Conservation (phyloP, 2,888 invertebrate genomes). For the Meganola albula region DNA sequence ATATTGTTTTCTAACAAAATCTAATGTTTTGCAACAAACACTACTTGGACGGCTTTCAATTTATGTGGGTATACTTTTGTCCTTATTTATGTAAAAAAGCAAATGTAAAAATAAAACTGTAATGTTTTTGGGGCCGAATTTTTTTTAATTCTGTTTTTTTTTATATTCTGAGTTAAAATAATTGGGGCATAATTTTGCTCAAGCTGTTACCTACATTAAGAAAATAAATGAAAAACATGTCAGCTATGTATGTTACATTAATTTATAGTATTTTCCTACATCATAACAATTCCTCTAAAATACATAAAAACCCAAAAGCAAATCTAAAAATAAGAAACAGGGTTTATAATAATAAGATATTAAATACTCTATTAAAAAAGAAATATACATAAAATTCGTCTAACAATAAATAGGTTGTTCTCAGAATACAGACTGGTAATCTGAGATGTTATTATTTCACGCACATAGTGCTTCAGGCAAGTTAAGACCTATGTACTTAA, state of each 20-base stretch:
- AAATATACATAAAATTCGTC: constrained; percentile 19
- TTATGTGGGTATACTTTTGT: constrained; percentile 55
- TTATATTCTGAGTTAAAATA: too few relatives aligned
- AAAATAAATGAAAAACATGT: constrained; percentile 12
- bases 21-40: constrained; percentile 47
- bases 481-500: constrained; percentile 11
- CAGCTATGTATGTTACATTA: constrained; percentile 19
- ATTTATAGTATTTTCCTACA: constrained; percentile 27
- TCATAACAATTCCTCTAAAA: constrained; percentile 22
- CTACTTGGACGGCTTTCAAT: constrained; percentile 64
- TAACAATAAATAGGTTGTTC: too few relatives aligned
- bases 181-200: constrained; percentile 14
- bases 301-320: constrained; percentile 15
- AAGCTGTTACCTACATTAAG: constrained; percentile 20
- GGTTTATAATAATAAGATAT: too few relatives aligned
- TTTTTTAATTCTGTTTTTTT: too few relatives aligned
- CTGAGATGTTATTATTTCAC: too few relatives aligned
- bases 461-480: too few relatives aligned
- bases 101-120: constrained; percentile 22
- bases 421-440: too few relatives aligned
- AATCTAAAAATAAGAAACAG: constrained; percentile 15
- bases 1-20: constrained; percentile 18
- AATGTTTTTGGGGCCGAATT: constrained; percentile 15
- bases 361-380: constrained; percentile 12
- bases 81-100: constrained; percentile 27